Evolutionary conservation across 2,113 vertebrate species (phyloP).

Genomic region (Ameiurus melas): DNA sequence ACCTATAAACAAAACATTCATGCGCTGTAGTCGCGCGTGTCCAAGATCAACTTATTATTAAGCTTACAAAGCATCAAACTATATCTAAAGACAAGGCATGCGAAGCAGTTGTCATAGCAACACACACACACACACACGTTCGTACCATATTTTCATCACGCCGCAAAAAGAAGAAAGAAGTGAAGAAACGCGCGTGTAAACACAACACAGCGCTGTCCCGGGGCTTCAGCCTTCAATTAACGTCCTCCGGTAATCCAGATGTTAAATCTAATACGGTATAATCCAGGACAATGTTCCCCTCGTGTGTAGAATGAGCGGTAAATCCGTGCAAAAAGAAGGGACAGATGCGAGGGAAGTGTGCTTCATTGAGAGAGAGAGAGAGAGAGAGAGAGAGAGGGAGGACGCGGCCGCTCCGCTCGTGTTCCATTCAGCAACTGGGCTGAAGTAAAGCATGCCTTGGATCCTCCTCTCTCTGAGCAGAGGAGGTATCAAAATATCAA

Average conservation of each 20-base stretch:
- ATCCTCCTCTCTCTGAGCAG: slow-evolving; percentile 24
- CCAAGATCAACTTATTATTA: no score
- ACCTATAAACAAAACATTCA: not conserved
- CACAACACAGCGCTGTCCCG: not conserved
- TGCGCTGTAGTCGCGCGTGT: not conserved
- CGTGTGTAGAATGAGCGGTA: not conserved
- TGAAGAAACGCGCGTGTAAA: not conserved
- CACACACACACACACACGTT: not conserved
- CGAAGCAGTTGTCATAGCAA: slow-evolving; percentile 16
- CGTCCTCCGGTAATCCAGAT: not conserved
- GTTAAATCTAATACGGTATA: not conserved
- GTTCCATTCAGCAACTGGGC: slow-evolving; percentile 37
- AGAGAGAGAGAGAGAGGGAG: slow-evolving; percentile 1
- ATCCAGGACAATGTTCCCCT: slow-evolving; percentile 13
- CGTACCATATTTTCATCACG: slow-evolving; percentile 26
- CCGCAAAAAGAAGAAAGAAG: not conserved
- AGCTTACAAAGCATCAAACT: not conserved
- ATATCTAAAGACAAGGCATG: not conserved
- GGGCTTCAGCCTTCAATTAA: not conserved
- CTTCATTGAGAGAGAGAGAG: not conserved
- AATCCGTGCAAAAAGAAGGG: slow-evolving; percentile 1
- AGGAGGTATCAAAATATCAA: slow-evolving; percentile 33
- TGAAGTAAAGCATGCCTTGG: not conserved
- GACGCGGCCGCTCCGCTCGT: not conserved
- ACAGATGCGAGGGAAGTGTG: not conserved